Evolutionary conservation across 2,888 invertebrate species (phyloP).

Genomic region (Eupithecia insigniata): DNA sequence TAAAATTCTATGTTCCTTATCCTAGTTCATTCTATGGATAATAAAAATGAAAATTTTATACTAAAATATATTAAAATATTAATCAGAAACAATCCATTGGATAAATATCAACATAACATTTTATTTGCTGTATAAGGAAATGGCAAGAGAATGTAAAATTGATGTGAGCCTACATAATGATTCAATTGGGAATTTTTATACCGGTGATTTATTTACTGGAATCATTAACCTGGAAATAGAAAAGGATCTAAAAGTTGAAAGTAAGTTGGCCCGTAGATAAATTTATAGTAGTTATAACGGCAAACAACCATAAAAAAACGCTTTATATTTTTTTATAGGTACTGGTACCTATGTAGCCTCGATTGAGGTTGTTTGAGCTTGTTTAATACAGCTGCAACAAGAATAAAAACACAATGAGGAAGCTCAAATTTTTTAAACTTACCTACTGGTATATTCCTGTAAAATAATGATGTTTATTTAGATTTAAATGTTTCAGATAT

Average conservation of each 20-base stretch:
- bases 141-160: constrained; percentile 66
- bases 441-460: background rate
- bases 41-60: background rate
- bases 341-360: background rate
- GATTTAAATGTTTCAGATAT: constrained; percentile 54
- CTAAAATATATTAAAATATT: background rate
- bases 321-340: background rate
- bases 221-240: constrained; percentile 65
- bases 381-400: too few species aligned
- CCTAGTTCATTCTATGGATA: background rate
- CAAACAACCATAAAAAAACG: background rate
- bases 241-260: constrained; percentile 62
- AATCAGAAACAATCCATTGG: background rate
- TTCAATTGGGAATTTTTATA: constrained; percentile 66
- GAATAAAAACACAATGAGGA: too few species aligned
- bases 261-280: constrained; percentile 52
- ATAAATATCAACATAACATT: background rate
- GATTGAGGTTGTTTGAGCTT: too few species aligned
- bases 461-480: too few species aligned
- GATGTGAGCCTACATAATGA: constrained; percentile 65
- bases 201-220: constrained; percentile 76
- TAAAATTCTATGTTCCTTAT: background rate
- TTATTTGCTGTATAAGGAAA: constrained; percentile 41
- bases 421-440: too few species aligned
- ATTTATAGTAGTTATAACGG: background rate